These are phyloP conservation scores for Hylia prasina DNA, from an alignment of 2,113 vertebrate genomes.

Conservation along the genomic window DNA sequence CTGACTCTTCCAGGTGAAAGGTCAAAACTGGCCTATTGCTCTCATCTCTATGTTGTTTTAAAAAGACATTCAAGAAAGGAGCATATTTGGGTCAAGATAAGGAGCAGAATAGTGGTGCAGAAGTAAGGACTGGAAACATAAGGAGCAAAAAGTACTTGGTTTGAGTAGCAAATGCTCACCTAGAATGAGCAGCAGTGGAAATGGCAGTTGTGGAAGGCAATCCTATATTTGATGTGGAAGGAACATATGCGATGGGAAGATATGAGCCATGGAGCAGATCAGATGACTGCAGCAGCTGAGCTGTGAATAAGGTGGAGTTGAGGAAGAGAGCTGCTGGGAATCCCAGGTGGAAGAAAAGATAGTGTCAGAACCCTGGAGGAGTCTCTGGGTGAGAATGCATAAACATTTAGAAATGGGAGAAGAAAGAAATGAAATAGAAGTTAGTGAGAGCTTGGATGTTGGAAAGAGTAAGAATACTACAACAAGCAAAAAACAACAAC, in stretches of 20 bases:
- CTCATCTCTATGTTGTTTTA: background rate
- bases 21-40: background rate
- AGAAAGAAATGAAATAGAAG: background rate
- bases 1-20: background rate
- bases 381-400: background rate
- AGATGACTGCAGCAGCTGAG: background rate
- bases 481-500: background rate
- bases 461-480: background rate
- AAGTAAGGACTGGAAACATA: background rate
- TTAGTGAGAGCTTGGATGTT: background rate
- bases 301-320: background rate
- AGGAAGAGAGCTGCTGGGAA: background rate
- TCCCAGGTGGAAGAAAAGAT: background rate
- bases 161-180: background rate
- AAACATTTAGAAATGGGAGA: background rate
- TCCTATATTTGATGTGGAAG: background rate
- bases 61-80: background rate
- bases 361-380: background rate
- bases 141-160: background rate
- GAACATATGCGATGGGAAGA: background rate
- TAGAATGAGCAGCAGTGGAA: background rate
- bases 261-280: background rate
- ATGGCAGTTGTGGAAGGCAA: background rate
- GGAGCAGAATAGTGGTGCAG: background rate
- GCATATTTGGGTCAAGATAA: background rate